Conservation (phyloP, 2,888 invertebrate species). For the Steinernema scapterisci region DNA sequence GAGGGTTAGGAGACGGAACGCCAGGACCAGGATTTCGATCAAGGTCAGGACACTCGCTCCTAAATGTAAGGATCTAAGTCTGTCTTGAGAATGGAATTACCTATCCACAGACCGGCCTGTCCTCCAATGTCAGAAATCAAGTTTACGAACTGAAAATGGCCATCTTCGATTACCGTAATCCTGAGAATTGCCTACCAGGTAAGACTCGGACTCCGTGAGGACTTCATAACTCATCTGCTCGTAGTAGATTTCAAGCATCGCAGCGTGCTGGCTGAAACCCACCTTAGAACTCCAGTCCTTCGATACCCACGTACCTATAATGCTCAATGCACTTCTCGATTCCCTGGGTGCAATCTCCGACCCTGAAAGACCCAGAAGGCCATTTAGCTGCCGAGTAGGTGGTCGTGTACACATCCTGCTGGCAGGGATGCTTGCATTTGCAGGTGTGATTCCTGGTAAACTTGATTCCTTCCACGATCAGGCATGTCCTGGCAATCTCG, state of each 20-base stretch:
- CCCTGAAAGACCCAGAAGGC: slow-evolving; percentile 53
- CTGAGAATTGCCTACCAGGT: slow-evolving; percentile 42
- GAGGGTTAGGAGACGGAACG: slow-evolving; percentile 48
- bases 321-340: slow-evolving; percentile 49
- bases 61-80: no score
- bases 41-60: slow-evolving; percentile 56
- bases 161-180: not conserved
- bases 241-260: slow-evolving; percentile 66
- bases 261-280: slow-evolving; percentile 60
- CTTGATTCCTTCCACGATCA: slow-evolving; percentile 46
- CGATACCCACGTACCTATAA: slow-evolving; percentile 40
- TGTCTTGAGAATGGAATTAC: no score
- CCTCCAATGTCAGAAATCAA: slow-evolving; percentile 65
- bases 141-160: slow-evolving; percentile 58
- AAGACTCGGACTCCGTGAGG: slow-evolving; percentile 60
- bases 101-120: slow-evolving; percentile 65
- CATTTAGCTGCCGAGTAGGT: slow-evolving; percentile 64
- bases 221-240: slow-evolving; percentile 67
- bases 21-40: slow-evolving; percentile 49
- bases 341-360: slow-evolving; percentile 46
- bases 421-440: slow-evolving; percentile 56
- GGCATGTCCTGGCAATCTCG: slow-evolving; percentile 44
- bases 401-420: slow-evolving; percentile 61
- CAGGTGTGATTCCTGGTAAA: slow-evolving; percentile 49
- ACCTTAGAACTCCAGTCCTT: no score